Base-by-base conservation (phyloP, 2,797 vertebrate genomes). In the Typhlichthys eigenmanni region DNA sequence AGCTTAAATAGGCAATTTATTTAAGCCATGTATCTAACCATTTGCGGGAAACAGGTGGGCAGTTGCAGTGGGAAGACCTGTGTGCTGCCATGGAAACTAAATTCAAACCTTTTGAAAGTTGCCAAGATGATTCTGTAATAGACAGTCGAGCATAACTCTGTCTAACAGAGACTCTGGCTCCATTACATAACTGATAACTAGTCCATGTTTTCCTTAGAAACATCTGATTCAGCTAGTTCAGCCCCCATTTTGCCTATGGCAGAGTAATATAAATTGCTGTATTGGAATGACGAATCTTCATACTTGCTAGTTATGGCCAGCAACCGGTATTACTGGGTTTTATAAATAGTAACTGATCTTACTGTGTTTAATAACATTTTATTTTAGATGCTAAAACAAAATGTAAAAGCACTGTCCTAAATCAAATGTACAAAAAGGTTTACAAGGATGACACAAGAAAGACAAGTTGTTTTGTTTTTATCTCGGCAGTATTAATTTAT, bases 21-120 rank as follows among this genome's bases (percentile, higher is more conserved):
- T 82, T 57, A 74, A 74, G 79, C 79, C 43, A 80, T 68, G 38
- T 60, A 82, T 74, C 69, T 66, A 32, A 71, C 69, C 83, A 59
- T 63, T 71, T 51, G 50, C 29, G 47, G 64, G 63, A 74, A 69
- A 56, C 53, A 72, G 55, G 60, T 64, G 66, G 81, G 81, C 78
- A 77, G 76, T 74, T 83, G 78, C 55, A 13, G 67, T 52, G 70
- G 68, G 66, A 34, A 60, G 72, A 78, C 81, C 60, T 52, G 58
- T 62, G 58, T 50, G 87, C 79, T 88, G 72, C 85, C 87, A 86
- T 86, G 87, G 88, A 85, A 86, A 90, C 89, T 60, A 6, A 65
- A 53, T 62, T 68, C 50, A 50, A 51, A 74, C 79, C 69, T 58
- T 19, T 50, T 58, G 74, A 29, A 71, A 80, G 75, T 66, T 69